Evolutionary conservation across 2,888 invertebrate species (phyloP).

Genomic region (Cylloceria caligata): DNA sequence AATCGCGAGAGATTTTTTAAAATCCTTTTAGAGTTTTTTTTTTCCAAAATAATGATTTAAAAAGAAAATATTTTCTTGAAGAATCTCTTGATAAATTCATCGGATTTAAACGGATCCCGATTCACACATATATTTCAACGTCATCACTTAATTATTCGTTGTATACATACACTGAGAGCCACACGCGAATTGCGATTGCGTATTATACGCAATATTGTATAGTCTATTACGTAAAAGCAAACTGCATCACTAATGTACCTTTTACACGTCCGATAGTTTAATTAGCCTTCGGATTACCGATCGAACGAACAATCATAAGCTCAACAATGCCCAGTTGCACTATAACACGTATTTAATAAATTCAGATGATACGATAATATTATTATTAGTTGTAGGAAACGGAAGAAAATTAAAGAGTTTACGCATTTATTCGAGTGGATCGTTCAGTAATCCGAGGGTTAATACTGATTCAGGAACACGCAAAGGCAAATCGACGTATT

Average conservation of each 20-base stretch:
- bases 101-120: slow-evolving; percentile 29
- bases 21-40: slow-evolving; percentile 4
- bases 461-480: slow-evolving; percentile 79
- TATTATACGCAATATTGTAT: slow-evolving; percentile 49
- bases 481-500: slow-evolving; percentile 79
- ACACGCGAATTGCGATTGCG: slow-evolving; percentile 52
- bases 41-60: neutral
- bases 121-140: slow-evolving; percentile 47
- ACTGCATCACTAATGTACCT: slow-evolving; percentile 73
- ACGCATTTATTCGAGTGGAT: slow-evolving; percentile 56
- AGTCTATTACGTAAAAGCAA: slow-evolving; percentile 57
- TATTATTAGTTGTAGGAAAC: slow-evolving; percentile 28
- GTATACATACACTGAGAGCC: slow-evolving; percentile 43
- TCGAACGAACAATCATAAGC: slow-evolving; percentile 55
- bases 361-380: slow-evolving; percentile 8
- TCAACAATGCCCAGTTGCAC: slow-evolving; percentile 30
- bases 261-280: slow-evolving; percentile 70
- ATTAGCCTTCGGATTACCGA: slow-evolving; percentile 79
- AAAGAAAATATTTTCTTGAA: slow-evolving; percentile 1
- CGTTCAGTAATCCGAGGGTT: slow-evolving; percentile 78
- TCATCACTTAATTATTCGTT: slow-evolving; percentile 62
- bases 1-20: slow-evolving; percentile 15
- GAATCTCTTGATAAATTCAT: neutral
- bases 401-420: slow-evolving; percentile 17
- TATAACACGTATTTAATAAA: slow-evolving; percentile 31